Percentiles rank a stretch among this genome's conserved stretches.
phyloP scores from a whole-genome alignment of 2,113 vertebrate species.

The Etheostoma spectabile region DNA sequence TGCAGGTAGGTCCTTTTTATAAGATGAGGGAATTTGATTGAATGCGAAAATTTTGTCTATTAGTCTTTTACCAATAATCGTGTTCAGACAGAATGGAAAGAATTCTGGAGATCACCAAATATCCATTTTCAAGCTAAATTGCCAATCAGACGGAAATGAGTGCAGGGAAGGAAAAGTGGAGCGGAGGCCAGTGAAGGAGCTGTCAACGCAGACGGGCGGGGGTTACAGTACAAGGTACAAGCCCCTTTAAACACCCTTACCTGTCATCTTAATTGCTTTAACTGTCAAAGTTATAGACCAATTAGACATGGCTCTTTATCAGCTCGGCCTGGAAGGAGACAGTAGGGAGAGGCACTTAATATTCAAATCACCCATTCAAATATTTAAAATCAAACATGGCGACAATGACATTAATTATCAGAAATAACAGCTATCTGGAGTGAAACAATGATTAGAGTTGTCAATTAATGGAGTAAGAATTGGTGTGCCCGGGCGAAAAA shows the following conservation, averaged over 20 bases:
- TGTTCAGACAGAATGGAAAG: constrained; percentile 7
- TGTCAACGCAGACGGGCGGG: constrained; percentile 52
- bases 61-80: background rate
- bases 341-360: constrained; percentile 38
- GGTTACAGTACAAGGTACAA: constrained; percentile 51
- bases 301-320: constrained; percentile 71
- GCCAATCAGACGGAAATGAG: constrained; percentile 22
- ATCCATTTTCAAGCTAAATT: constrained; percentile 30
- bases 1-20: background rate
- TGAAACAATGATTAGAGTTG: constrained; percentile 60
- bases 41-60: background rate
- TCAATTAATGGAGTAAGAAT: constrained; percentile 37
- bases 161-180: constrained; percentile 25
- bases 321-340: constrained; percentile 22
- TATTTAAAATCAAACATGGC: constrained; percentile 70
- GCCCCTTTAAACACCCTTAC: constrained; percentile 66
- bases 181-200: constrained; percentile 38
- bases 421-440: constrained; percentile 52
- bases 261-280: constrained; percentile 80
- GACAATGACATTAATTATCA: constrained; percentile 72
- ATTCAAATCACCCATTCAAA: constrained; percentile 72
- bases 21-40: background rate
- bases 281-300: constrained; percentile 71
- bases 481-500: constrained; percentile 25
- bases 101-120: background rate